Base-by-base conservation (phyloP, 1,140 invertebrate genomes). In the Solen grandis region DNA sequence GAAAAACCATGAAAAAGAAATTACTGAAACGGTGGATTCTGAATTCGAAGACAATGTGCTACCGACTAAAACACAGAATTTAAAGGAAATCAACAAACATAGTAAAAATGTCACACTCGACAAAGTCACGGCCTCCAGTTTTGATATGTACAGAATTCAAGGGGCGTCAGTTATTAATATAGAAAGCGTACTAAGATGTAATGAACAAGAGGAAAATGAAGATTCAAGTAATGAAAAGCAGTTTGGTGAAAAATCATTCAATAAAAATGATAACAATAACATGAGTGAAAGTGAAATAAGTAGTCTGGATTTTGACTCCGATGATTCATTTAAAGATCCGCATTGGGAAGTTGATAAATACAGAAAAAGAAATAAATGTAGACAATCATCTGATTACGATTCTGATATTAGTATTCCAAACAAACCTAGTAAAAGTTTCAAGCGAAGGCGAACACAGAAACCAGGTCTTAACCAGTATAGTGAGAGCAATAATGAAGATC, bases 221-320 rank as follows among this genome's bases (percentile, higher is more conserved):
- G 54, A 55, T n/a, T 55, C 54, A 22, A n/a, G n/a, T n/a, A n/a
- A 55, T n/a, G 54, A 55, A 5, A 55, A 55, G 27, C n/a, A 55
- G 5, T 8, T 4, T 55, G 54, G 27, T 55, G 54, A 5, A 5
- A 55, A 19, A 4, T 8, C 19, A 55, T 4, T 55, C 5, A 55
- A 5, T 55, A 27, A 55, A 55, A 55, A 4, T 55, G 5, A 55
- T n/a, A 55, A n/a, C n/a, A n/a, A n/a, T 8, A 22, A 55, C 19
- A 55, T 8, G 54, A n/a, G n/a, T 55, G 54, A 55, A n/a, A 55
- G 5, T 19, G n/a, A 5, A 55, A 8, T 55, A 5, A 55, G 54
- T 19, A n/a, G n/a, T 27, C 5, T 22, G n/a, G n/a, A 27, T 55
- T 55, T 8, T 55, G 5, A 5, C n/a, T 55, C 54, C 5, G 54